These are phyloP conservation scores for Brachionus rubens DNA, from an alignment of 1,140 invertebrate species.

Conservation along the genomic window DNA sequence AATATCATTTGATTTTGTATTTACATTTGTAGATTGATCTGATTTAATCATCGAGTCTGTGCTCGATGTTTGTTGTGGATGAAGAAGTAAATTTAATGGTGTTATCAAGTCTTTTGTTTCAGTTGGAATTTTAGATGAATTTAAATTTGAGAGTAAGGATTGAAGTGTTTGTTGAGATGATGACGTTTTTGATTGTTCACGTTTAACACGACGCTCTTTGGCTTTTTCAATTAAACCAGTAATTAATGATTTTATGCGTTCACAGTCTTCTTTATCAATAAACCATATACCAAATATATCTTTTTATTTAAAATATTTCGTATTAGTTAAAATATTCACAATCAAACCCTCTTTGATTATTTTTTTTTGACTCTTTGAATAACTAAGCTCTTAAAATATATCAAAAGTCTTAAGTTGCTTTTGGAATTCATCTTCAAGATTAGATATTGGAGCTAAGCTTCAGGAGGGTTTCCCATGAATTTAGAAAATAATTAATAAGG, in stretches of 20 bases:
- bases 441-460: no score
- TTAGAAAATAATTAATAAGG: no score
- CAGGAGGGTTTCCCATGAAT: no score
- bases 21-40: not conserved
- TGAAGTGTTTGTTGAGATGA: not conserved
- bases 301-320: not conserved
- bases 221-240: conserved; percentile 26
- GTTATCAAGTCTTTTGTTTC: not conserved
- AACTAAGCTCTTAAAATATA: not conserved
- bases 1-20: conserved; percentile 7
- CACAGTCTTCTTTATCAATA: conserved; percentile 43
- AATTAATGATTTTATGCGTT: not conserved
- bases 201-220: not conserved
- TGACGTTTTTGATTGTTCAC: conserved; percentile 5
- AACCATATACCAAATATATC: conserved; percentile 46
- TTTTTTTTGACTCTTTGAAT: not conserved
- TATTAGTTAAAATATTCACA: not conserved
- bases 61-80: not conserved
- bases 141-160: conserved; percentile 5
- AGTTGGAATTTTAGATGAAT: not conserved
- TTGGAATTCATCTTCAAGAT: no score
- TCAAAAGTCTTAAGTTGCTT: no score
- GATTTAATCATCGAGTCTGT: not conserved
- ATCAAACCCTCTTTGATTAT: not conserved
- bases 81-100: not conserved